Percentiles rank a stretch among this genome's conserved stretches.
phyloP scores from a whole-genome alignment of 2,113 vertebrate genomes.

The Rhegmatorhina hoffmannsi region DNA sequence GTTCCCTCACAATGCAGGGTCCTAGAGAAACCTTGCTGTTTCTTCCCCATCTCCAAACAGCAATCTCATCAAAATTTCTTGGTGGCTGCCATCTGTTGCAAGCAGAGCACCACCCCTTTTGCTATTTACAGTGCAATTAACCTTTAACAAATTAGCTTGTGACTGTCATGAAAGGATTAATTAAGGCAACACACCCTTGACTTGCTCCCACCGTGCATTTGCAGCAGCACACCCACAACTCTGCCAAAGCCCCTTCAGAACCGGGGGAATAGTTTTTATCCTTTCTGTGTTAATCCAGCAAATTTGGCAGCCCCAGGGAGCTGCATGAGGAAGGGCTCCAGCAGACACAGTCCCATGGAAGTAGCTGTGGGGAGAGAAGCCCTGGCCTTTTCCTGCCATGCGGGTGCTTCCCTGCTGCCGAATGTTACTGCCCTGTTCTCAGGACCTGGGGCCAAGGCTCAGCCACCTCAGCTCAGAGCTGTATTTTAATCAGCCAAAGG shows the following conservation, averaged over 20 bases:
- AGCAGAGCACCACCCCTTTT: neutral
- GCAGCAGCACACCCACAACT: fast-evolving
- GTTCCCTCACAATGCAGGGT: neutral
- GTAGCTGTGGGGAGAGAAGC: neutral
- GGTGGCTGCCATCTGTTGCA: neutral
- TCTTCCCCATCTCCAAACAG: neutral
- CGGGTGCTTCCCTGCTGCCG: fast-evolving
- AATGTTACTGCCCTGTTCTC: neutral
- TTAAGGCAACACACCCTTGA: constrained; percentile 35
- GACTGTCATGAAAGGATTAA: constrained; percentile 42
- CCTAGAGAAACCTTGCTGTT: neutral
- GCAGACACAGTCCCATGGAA: neutral
- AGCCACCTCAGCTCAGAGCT: neutral
- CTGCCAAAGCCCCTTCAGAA: neutral
- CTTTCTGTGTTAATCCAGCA: neutral
- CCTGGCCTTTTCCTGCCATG: neutral
- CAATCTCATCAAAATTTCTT: constrained; percentile 12
- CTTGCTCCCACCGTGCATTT: neutral
- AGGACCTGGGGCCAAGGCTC: neutral
- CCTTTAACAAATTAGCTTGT: constrained; percentile 42
- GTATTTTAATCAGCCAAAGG: neutral
- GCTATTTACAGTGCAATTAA: constrained; percentile 60
- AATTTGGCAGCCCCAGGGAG: neutral
- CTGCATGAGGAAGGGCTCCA: neutral
- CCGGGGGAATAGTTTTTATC: neutral